These are phyloP conservation scores for Melinaea marsaeus DNA, from an alignment of 2,888 invertebrate species.

Conservation along the genomic window DNA sequence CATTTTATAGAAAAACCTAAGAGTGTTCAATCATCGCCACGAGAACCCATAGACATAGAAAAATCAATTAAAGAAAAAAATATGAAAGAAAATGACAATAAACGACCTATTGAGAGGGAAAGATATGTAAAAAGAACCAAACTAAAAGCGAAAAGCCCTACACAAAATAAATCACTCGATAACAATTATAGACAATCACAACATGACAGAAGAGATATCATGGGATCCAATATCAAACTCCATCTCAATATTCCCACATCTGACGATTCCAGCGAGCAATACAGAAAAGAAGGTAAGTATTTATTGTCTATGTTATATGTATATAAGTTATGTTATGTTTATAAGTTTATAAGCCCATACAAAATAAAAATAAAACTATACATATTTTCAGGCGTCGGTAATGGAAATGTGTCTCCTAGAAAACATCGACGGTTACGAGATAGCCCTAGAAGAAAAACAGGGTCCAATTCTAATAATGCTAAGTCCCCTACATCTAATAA, in stretches of 20 bases:
- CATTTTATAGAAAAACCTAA: conserved; percentile 71
- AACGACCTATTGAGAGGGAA: conserved; percentile 66
- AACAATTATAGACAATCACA: conserved; percentile 59
- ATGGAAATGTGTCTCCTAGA: conserved; percentile 76
- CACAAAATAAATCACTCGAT: conserved; percentile 61
- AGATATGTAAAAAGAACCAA: conserved; percentile 71
- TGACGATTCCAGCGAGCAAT: conserved; percentile 79
- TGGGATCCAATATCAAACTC: conserved; percentile 73
- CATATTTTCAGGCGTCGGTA: conserved; percentile 49
- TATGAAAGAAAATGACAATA: conserved; percentile 59
- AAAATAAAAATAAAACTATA: too few species aligned
- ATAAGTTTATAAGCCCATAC: background rate
- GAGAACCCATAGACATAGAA: conserved; percentile 62
- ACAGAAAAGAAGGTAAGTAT: conserved; percentile 63
- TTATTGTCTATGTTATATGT: background rate
- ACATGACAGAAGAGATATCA: conserved; percentile 72
- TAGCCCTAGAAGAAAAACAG: conserved; percentile 81
- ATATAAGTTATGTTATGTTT: background rate
- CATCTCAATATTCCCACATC: conserved; percentile 78
- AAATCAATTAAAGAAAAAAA: conserved; percentile 63
- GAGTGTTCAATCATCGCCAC: conserved; percentile 64
- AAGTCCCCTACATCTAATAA: conserved; percentile 75
- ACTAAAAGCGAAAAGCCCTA: conserved; percentile 71
- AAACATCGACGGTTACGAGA: conserved; percentile 81
- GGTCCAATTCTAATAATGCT: conserved; percentile 68